Evolutionary conservation across 2,113 vertebrate species (phyloP), one percentile per base, ranked within the genome.

Genomic region (Zosterops borbonicus): DNA sequence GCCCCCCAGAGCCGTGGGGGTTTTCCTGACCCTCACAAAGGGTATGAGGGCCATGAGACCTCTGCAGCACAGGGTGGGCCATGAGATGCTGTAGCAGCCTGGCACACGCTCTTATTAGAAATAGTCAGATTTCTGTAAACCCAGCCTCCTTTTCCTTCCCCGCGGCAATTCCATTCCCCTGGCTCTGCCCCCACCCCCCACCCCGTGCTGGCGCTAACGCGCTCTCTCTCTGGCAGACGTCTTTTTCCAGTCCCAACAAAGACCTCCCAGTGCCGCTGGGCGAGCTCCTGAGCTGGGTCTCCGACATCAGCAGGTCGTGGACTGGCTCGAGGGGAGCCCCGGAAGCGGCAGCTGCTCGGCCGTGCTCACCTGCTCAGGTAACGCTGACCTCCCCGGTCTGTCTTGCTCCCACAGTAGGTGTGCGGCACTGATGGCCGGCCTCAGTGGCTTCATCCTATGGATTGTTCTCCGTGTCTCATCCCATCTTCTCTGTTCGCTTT

Each of bases 401-500:
- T 62, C n/a, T 79, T 7, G 5, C 63, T 69, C 22, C 71, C n/a
- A 5, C 25, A 0, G 46, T 24, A 10, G 75, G 42, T 14, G 35
- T 28, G 3, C 6, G 5, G 60, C 33, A 0, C 81, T 37, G 86
- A 21, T 9, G 6, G 49, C 78, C 41, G 58, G 47, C n/a, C 49
- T 58, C 7, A 25, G 44, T 14, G 80, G 46, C 85, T 83, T 62
- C 96, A 81, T 35, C 22, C 18, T 93, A 74, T 37, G 62, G 67
- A 3, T 27, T 31, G 20, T 68, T 76, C 39, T 46, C 55, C 49
- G 35, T 77, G 64, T 94, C 95, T 97, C 96, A 94, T 97, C 89
- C 94, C 97, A 97, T 91, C 94, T 93, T 60, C 62, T 95, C 88
- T 97, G 83, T 97, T 82, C 68, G 82, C 94, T 97, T 83, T 96